Percentiles rank a stretch among this genome's conserved stretches.
These are phyloP conservation scores for Drosophila micromelanica DNA, from an alignment of 1,140 invertebrate species.

Conservation along the genomic window DNA sequence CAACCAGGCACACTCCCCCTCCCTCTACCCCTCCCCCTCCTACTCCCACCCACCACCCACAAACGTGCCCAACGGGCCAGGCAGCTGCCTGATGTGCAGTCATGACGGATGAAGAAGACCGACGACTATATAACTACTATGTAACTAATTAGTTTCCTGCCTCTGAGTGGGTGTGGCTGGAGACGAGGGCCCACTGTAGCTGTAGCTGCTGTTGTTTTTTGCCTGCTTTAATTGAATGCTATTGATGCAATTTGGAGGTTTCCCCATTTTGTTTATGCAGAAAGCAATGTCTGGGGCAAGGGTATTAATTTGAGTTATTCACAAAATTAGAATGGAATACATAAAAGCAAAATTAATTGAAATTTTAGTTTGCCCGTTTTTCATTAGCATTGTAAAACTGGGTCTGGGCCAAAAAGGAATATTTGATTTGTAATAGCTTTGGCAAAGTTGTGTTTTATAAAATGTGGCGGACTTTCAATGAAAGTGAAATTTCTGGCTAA, in stretches of 20 bases:
- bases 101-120: slow-evolving; percentile 74
- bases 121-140: slow-evolving; percentile 56
- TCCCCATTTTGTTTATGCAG: slow-evolving; percentile 11
- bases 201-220: slow-evolving; percentile 39
- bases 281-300: not conserved
- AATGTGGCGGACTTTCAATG: too few species aligned
- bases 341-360: not conserved
- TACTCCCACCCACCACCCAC: not conserved
- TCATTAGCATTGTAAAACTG: too few species aligned
- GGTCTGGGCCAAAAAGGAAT: too few species aligned
- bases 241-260: slow-evolving; percentile 74
- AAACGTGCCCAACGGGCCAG: not conserved
- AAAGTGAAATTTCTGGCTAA: too few species aligned
- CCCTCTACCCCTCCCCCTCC: not conserved
- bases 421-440: too few species aligned
- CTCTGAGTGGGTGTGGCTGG: slow-evolving; percentile 17
- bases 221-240: slow-evolving; percentile 66
- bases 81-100: slow-evolving; percentile 30
- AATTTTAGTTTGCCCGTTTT: too few species aligned
- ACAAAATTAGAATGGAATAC: not conserved
- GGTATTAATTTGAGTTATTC: not conserved
- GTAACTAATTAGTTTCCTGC: slow-evolving; percentile 67
- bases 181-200: not conserved
- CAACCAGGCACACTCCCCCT: not conserved
- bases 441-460: too few species aligned